Base-by-base conservation (phyloP, 2,888 invertebrate species). In the Drosophila gaucha region DNA sequence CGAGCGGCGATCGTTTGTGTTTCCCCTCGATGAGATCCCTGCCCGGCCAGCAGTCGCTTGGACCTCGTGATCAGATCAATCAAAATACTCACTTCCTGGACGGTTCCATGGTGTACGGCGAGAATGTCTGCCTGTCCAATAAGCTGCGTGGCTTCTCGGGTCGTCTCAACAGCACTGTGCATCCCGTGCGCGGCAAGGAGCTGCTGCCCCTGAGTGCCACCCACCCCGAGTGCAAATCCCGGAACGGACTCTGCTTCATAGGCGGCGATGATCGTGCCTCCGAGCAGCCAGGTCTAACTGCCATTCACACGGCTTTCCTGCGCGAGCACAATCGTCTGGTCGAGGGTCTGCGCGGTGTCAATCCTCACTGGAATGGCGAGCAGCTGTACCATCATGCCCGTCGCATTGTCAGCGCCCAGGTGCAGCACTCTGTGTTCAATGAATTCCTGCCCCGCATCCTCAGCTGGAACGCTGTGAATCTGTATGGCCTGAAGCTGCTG, bases 1-100 rank as follows among this genome's bases (percentile, higher is more conserved):
- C 96, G 0, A 96, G 96, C 2, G 98, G 98, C 0, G 95, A 95
- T 57, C 93, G 96, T 12, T 93, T 97, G 76, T 98, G 98, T 91
- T 97, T 98, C 92, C 97, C 98, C 0, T 98, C 97, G 91, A 98
- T 98, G 95, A 94, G 98, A 89, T 98, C 97, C 46, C 92, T 98
- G 69, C 97, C 98, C 0, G 98, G 98, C 22, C 98, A 98, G 88
- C 95, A 97, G 80, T 94, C 95, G 54, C 92, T 98, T 41, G 96
- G 97, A 9, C 96, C 97, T 0, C 94, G 98, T 62, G 98, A 98
- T 84, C 98, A 98, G 92, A 95, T 97, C 14, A 98, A 99, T 91
- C 97, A 98, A 90, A 98, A 98, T 89, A 97, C 98, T 0, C 97
- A 97, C 0, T 98, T 95, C 91, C 92, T 98, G 54, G 98, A 98